Conservation (phyloP, 1,140 invertebrate genomes). For the Homarus americanus region DNA sequence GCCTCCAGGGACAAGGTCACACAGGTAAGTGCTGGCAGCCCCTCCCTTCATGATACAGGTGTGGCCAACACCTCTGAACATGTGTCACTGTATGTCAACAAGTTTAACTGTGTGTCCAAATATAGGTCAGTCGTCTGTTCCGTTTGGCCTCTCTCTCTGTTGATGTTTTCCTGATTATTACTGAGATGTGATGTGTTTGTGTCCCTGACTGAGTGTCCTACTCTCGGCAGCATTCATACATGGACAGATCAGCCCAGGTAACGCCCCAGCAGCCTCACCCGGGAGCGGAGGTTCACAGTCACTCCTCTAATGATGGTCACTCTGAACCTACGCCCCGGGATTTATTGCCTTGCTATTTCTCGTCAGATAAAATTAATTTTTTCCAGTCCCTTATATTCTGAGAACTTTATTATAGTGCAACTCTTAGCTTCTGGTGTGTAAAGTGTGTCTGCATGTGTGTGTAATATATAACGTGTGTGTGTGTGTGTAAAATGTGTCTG, state of each 20-base stretch:
- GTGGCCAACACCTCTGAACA: too few relatives aligned
- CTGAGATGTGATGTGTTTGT: not conserved
- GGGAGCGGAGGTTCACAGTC: not conserved
- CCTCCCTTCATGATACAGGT: not conserved
- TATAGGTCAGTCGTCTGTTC: not conserved
- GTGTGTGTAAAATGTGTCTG: too few relatives aligned
- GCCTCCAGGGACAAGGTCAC: constrained; percentile 73
- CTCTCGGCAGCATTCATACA: not conserved
- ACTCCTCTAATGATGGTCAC: too few relatives aligned
- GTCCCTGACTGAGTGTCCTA: not conserved
- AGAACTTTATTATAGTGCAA: not conserved
- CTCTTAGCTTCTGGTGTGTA: not conserved
- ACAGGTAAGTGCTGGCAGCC: constrained; percentile 46
- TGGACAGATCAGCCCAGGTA: not conserved
- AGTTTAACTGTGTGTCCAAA: not conserved
- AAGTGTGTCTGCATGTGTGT: not conserved
- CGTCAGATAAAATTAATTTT: not conserved
- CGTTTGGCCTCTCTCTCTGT: too few relatives aligned
- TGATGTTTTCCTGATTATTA: not conserved
- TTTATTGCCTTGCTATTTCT: too few relatives aligned
- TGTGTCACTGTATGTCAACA: too few relatives aligned
- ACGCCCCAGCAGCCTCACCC: not conserved
- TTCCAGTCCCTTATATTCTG: not conserved
- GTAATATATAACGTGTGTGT: too few relatives aligned
- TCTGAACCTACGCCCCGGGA: too few relatives aligned